Evolutionary conservation across 2,888 invertebrate species (phyloP), one percentile per base, ranked within the genome.

Genomic region (Euzetes globulus): DNA sequence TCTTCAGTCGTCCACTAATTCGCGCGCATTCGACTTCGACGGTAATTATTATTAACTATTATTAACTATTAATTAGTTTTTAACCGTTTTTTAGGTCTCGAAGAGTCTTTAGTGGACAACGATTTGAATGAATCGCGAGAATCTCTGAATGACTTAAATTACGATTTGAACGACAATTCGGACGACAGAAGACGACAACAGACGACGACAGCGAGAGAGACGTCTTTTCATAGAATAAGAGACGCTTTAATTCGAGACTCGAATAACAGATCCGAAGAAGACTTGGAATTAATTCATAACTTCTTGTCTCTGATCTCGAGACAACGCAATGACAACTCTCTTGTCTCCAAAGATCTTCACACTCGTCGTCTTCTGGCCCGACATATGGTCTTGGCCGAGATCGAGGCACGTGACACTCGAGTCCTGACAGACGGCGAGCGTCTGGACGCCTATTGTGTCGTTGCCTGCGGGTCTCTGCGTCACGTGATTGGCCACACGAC

Each of bases 361-460:
- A 71, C 73, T 7, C 37, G 75, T 11, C 50, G 71, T 25, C 73
- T 68, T n/a, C 41, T 75, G 1, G 75, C 76, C 9, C n/a, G 45
- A 17, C 55, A 63, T 33, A 37, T 76, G 33, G 72, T 76, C 22
- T 58, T 76, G 27, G 76, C 76, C 9, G 72, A 76, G n/a, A 75
- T 76, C 22, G 76, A 76, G 33, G n/a, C 72, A 6, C 72, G 65
- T n/a, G 58, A 75, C n/a, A 74, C 71, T 1, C 22, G 65, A 13
- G 70, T 76, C 7, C 47, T 76, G 29, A 75, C 72, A 11, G 45
- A 76, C 27, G 71, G 47, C 41, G 76, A 76, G 55, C 41, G 52
- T 15, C 55, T 76, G 1, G 76, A 76, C 29, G 76, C 76, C 33
- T 75, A 76, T 41, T 76, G 76, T 72, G 52, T 74, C 1, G 74